Conservation (phyloP, 2,113 vertebrate genomes). For the Trinectes maculatus region DNA sequence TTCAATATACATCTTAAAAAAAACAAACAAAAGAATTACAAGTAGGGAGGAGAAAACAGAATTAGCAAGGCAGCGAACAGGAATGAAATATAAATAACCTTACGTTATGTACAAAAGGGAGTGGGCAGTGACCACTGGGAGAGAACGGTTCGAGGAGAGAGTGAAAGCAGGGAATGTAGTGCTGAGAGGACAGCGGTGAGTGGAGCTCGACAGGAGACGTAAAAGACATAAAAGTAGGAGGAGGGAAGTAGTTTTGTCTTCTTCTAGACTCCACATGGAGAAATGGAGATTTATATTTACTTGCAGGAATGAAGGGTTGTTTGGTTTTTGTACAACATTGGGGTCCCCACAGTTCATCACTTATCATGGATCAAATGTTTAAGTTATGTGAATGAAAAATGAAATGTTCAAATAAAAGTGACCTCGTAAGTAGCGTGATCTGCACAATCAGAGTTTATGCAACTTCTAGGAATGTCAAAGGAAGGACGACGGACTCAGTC, state of each 20-base stretch:
- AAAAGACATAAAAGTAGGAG: slow-evolving; percentile 14
- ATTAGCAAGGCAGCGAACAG: slow-evolving; percentile 72
- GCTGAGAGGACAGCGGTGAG: slow-evolving; percentile 15
- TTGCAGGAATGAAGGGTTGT: slow-evolving; percentile 12
- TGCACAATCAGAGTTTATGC: background rate
- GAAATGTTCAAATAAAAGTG: slow-evolving; percentile 22
- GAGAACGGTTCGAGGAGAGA: slow-evolving; percentile 31
- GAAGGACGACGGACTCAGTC: slow-evolving; percentile 31
- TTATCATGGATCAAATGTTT: slow-evolving; percentile 39
- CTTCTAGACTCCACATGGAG: background rate
- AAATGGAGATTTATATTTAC: slow-evolving; percentile 7
- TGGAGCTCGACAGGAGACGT: slow-evolving; percentile 34
- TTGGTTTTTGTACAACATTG: background rate
- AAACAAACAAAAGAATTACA: slow-evolving; percentile 4
- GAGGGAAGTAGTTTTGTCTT: slow-evolving; percentile 12
- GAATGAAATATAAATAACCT: slow-evolving; percentile 85
- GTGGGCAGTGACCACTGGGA: slow-evolving; percentile 43
- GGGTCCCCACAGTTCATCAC: slow-evolving; percentile 51
- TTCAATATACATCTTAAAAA: slow-evolving; percentile 74
- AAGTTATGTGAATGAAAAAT: slow-evolving; percentile 31
- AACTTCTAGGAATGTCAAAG: slow-evolving; percentile 45
- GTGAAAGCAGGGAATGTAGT: slow-evolving; percentile 25
- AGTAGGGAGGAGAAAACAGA: slow-evolving; percentile 36
- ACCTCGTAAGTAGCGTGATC: slow-evolving; percentile 21
- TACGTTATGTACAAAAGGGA: slow-evolving; percentile 83